Evolutionary conservation across 2,888 invertebrate genomes (phyloP).

Genomic region (Parnassius orleans): DNA sequence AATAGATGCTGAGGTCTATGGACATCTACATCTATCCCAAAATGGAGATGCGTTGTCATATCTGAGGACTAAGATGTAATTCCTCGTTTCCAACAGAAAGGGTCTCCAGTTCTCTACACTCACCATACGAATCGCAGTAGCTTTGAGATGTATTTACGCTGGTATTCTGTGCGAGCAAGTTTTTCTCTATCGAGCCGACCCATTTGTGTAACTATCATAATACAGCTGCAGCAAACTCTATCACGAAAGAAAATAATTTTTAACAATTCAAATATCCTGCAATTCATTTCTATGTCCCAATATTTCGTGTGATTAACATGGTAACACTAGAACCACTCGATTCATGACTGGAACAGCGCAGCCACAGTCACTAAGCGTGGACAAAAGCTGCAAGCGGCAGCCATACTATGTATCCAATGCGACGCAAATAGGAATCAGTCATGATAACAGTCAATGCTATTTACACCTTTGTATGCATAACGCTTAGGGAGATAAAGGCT

Average conservation of each 20-base stretch:
- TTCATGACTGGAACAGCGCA: background rate
- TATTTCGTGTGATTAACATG: background rate
- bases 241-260: background rate
- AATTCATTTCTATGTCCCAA: background rate
- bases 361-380: constrained; percentile 1
- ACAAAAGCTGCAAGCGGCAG: background rate
- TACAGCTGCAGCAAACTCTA: no score
- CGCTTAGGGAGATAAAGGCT: background rate
- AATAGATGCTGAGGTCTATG: no score
- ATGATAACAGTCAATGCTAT: background rate
- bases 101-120: no score
- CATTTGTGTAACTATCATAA: no score
- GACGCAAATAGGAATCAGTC: background rate
- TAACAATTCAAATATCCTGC: background rate
- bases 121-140: background rate
- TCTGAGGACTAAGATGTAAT: no score
- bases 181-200: no score
- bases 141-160: background rate
- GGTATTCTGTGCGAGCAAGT: no score
- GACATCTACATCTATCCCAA: no score
- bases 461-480: background rate
- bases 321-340: background rate
- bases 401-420: background rate
- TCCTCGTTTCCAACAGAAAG: no score
- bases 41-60: no score